These are phyloP conservation scores for Labeo rohita DNA, from an alignment of 2,113 vertebrate species.

Conservation along the genomic window DNA sequence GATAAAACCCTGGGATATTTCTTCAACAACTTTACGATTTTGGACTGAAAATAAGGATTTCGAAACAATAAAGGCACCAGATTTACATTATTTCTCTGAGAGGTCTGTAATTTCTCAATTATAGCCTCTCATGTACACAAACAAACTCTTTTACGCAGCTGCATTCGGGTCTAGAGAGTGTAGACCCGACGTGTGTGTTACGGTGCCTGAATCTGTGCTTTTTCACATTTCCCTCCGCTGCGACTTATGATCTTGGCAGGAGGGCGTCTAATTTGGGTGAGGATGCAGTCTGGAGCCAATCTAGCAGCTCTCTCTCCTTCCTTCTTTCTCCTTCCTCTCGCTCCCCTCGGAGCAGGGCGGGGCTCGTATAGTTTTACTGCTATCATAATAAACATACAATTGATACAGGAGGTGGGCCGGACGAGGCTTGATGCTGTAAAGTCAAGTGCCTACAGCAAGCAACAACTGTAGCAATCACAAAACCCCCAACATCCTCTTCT, in stretches of 20 bases:
- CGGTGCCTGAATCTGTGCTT: background rate
- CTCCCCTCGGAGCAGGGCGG: constrained; percentile 31
- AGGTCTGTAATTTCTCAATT: constrained; percentile 30
- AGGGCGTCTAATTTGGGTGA: constrained; percentile 52
- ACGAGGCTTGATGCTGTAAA: constrained; percentile 53
- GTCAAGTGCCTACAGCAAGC: constrained; percentile 57
- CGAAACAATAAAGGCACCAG: constrained; percentile 28
- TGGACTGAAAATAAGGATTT: background rate
- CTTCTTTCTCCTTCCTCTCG: background rate
- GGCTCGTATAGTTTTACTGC: constrained; percentile 57
- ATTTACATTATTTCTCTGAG: background rate
- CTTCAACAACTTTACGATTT: constrained; percentile 10
- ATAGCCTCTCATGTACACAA: constrained; percentile 6
- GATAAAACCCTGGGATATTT: background rate
- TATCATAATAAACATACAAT: constrained; percentile 64
- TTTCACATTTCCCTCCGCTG: constrained; percentile 48
- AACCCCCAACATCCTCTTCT: constrained; percentile 29
- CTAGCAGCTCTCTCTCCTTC: constrained; percentile 7
- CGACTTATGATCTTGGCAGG: constrained; percentile 51
- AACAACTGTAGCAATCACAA: constrained; percentile 51
- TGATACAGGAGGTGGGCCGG: constrained; percentile 53
- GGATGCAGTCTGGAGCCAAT: constrained; percentile 53
- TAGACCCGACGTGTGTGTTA: background rate
- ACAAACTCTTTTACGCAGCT: constrained; percentile 41
- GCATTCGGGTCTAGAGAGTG: constrained; percentile 31